Evolutionary conservation across 2,888 invertebrate species (phyloP), one percentile per base, ranked within the genome.

Genomic region (Hyles lineata): DNA sequence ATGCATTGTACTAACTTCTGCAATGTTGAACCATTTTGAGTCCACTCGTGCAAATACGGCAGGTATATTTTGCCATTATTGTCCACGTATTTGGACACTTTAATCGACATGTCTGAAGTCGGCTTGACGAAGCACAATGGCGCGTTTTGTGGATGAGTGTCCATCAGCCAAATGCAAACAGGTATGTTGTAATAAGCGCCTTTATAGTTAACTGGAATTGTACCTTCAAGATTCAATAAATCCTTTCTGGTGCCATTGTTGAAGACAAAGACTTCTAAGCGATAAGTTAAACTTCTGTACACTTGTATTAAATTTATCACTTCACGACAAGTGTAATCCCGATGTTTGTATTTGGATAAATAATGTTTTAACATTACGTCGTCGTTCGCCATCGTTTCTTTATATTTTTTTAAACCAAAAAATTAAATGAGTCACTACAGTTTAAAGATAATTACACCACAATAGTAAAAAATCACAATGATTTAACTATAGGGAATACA

Each of bases 1-100:
- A 99, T 97, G 74, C 98, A 96, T 95, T 98, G 98, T 82, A 99
- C 97, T 29, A 99, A 95, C 63, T 97, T 97, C 72, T 97, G 90
- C 78, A 99, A 93, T 89, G 99, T 99, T 9, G 99, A 99, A 15
- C 96, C 95, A 80, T 96, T 96, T 95, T 87, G 90, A 74, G 96
- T 95, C 99, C 99, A 99, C 81, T 99, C 98, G 86, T 99, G 98
- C 75, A 99, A 95, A 94, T 98, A 99, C 1, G 99, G 99, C 84
- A 99, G 95, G 90, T 99, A 99, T 72, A 99, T 97, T 91, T 98
- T 98, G 55, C 99, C 99, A 92, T 97, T 98, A 85, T 97, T 97
- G 90, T 99, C 99, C 9, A 99, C 99, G 91, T 97, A 98, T 92
- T 97, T 97, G 17, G 99, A 99, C 21, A 98, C 97, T 95, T 98